Percentiles rank a stretch among this genome's conserved stretches.
phyloP scores from a whole-genome alignment of 2,113 vertebrate species.

The Ibidorhyncha struthersii region DNA sequence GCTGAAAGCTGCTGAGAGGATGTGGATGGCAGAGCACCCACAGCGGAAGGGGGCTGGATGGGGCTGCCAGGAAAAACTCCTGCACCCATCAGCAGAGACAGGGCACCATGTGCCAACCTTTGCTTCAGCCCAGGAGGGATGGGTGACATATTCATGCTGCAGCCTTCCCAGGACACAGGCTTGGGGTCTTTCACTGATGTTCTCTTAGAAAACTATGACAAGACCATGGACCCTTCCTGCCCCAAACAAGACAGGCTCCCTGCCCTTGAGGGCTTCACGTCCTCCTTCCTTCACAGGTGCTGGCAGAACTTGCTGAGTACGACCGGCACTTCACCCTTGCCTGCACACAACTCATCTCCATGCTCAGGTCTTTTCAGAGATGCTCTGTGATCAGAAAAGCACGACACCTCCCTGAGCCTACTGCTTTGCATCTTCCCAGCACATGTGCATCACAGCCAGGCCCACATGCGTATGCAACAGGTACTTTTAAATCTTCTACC shows the following conservation, averaged over 20 bases:
- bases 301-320: neutral
- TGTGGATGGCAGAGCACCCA: neutral
- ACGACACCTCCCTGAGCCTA: neutral
- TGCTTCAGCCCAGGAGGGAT: neutral
- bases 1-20: neutral
- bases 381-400: neutral
- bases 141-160: neutral
- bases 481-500: neutral
- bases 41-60: rapidly evolving
- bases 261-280: neutral
- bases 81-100: neutral
- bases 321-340: neutral
- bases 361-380: neutral
- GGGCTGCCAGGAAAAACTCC: neutral
- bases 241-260: neutral
- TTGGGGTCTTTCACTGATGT: neutral
- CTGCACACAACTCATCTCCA: neutral
- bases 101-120: neutral
- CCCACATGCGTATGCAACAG: neutral
- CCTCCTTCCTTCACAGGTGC: neutral
- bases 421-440: neutral
- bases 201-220: neutral
- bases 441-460: neutral
- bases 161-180: neutral
- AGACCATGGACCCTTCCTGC: neutral